phyloP scores from a whole-genome alignment of 1,140 invertebrate species.

The Leptopilina clavipes region DNA sequence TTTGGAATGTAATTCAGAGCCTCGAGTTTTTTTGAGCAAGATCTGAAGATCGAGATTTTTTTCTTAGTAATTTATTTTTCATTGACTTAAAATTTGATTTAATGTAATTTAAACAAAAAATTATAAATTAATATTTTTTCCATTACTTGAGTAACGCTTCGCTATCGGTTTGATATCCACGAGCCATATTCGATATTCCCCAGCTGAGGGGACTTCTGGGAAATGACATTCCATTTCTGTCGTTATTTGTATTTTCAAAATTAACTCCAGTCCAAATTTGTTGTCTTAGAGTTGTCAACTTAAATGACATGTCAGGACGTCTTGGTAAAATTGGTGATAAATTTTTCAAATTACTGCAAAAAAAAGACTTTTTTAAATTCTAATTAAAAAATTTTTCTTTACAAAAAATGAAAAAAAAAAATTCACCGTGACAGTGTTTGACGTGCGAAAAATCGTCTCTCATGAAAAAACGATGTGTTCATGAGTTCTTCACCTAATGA shows the following conservation, averaged over 20 bases:
- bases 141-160: slow-evolving; percentile 75
- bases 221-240: slow-evolving; percentile 32
- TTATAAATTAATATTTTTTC: slow-evolving; percentile 38
- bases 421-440: slow-evolving; percentile 62
- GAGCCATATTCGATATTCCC: slow-evolving; percentile 76
- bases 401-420: no score
- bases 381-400: no score
- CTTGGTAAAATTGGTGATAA: slow-evolving; percentile 62
- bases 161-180: slow-evolving; percentile 74
- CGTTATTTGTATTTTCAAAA: slow-evolving; percentile 23
- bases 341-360: slow-evolving; percentile 57
- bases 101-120: no score
- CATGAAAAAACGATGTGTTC: slow-evolving; percentile 64
- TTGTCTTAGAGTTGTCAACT: slow-evolving; percentile 75
- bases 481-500: slow-evolving; percentile 74
- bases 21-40: slow-evolving; percentile 77
- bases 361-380: no score
- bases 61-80: no score
- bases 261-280: slow-evolving; percentile 77
- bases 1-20: slow-evolving; percentile 71
- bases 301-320: slow-evolving; percentile 75
- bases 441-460: slow-evolving; percentile 71
- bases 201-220: slow-evolving; percentile 75
- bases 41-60: slow-evolving; percentile 63
- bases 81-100: no score